Conservation (phyloP, 2,113 vertebrate genomes). For the Bubo scandiacus region DNA sequence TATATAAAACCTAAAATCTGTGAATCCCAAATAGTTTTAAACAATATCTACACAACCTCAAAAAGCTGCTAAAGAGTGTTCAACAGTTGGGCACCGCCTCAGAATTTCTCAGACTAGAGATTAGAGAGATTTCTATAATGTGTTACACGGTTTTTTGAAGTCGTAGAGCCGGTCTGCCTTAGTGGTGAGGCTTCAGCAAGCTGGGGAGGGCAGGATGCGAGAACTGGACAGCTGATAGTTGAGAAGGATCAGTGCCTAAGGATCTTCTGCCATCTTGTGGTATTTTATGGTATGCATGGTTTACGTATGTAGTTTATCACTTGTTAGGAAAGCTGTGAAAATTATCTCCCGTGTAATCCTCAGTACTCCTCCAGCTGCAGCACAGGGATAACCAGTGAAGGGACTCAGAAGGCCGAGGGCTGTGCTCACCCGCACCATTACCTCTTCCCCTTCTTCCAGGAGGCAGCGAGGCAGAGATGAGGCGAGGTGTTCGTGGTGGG, state of each 20-base stretch:
- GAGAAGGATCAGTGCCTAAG: not conserved
- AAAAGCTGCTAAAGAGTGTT: not conserved
- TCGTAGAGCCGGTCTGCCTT: not conserved
- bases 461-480: too few species aligned
- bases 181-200: not conserved
- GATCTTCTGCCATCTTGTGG: not conserved
- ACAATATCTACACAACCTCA: not conserved
- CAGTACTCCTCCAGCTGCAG: not conserved
- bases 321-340: not conserved
- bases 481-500: not conserved
- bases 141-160: not conserved
- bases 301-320: not conserved
- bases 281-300: not conserved
- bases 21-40: not conserved
- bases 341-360: not conserved
- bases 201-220: not conserved
- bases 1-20: not conserved
- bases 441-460: not conserved
- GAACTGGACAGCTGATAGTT: too few species aligned
- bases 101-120: not conserved
- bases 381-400: not conserved
- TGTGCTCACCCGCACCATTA: not conserved
- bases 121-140: too few species aligned
- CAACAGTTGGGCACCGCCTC: not conserved
- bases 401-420: too few species aligned